These are phyloP conservation scores for Trichonephila inaurata DNA, from an alignment of 1,140 invertebrate species.

Conservation along the genomic window DNA sequence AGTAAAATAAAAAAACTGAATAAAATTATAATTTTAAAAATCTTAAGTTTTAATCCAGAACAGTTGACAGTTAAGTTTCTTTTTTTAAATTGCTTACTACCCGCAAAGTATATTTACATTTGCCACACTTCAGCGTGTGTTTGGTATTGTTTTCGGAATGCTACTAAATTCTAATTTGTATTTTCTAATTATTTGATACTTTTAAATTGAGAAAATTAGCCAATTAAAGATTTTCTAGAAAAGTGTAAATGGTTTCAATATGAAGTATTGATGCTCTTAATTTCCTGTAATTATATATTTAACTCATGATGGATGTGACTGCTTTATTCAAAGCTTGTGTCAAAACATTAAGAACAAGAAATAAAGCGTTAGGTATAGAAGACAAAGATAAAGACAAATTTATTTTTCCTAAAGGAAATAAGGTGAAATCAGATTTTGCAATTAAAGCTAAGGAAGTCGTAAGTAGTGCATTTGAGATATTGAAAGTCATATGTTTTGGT, in stretches of 20 bases:
- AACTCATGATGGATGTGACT: conserved; percentile 84
- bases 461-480: background rate
- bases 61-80: background rate
- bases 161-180: background rate
- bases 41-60: background rate
- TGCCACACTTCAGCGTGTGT: background rate
- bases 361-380: conserved; percentile 86
- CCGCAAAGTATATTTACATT: background rate
- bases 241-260: background rate
- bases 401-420: conserved; percentile 77
- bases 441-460: conserved; percentile 88
- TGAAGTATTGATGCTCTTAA: background rate
- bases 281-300: conserved; percentile 23
- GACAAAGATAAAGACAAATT: conserved; percentile 77
- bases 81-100: background rate
- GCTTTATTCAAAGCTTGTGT: conserved; percentile 90
- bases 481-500: no score
- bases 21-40: background rate
- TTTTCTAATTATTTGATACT: background rate
- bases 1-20: background rate
- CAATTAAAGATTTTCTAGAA: background rate
- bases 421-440: conserved; percentile 84
- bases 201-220: background rate
- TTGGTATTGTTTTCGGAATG: background rate
- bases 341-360: conserved; percentile 89